phyloP scores from a whole-genome alignment of 2,113 vertebrate species.

The Peromyscus californicus region DNA sequence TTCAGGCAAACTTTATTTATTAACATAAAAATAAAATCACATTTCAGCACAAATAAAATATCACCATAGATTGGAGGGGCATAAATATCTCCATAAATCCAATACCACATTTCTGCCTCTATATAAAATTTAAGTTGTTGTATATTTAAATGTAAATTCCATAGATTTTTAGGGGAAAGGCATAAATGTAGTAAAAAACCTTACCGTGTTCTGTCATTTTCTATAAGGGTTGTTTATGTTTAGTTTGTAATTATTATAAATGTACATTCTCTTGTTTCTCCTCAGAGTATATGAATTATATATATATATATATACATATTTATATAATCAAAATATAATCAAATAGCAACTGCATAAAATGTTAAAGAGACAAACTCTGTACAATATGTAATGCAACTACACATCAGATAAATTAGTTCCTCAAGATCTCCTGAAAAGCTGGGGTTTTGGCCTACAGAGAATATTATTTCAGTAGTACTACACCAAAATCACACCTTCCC shows the following conservation, averaged over 20 bases:
- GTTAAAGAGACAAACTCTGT: neutral
- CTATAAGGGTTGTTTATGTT: neutral
- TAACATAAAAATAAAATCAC: no score
- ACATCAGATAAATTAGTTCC: neutral
- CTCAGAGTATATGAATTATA: neutral
- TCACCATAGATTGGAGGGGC: no score
- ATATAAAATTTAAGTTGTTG: neutral
- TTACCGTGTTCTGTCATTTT: neutral
- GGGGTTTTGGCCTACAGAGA: neutral
- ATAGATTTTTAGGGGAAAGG: neutral
- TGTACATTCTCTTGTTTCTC: neutral
- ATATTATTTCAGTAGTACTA: neutral
- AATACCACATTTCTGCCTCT: neutral
- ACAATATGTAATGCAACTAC: neutral
- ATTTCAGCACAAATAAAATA: no score
- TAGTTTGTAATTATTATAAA: neutral
- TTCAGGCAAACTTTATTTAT: no score
- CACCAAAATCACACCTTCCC: neutral
- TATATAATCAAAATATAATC: neutral
- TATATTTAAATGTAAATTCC: neutral
- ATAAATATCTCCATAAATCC: neutral
- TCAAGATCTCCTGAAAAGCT: neutral
- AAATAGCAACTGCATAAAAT: neutral
- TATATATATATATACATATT: neutral
- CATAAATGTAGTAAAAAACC: neutral